Conservation (phyloP, 2,113 vertebrate genomes). For the Rhinopomastus cyanomelas region DNA sequence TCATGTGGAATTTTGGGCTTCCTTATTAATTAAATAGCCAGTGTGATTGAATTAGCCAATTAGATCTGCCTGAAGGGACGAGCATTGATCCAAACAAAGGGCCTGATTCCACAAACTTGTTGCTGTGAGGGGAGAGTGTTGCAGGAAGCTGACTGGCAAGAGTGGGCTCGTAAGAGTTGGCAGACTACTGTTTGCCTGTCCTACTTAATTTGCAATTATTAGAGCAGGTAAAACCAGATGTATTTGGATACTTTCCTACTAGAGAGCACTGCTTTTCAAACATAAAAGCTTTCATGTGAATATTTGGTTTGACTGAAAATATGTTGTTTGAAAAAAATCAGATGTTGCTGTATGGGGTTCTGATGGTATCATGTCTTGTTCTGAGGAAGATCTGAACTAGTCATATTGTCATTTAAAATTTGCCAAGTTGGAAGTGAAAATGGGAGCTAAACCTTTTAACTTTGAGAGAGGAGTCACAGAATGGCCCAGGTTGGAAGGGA, state of each 20-base stretch:
- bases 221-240: background rate
- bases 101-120: conserved; percentile 25
- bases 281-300: background rate
- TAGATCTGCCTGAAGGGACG: conserved; percentile 43
- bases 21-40: conserved; percentile 66
- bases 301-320: background rate
- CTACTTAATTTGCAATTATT: conserved; percentile 3
- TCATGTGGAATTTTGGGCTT: conserved; percentile 41
- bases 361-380: background rate
- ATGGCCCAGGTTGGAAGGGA: too few relatives aligned
- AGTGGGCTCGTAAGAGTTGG: background rate
- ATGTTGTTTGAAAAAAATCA: background rate
- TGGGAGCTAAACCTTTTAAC: background rate
- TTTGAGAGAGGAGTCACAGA: background rate
- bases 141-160: background rate
- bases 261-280: background rate
- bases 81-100: conserved; percentile 32
- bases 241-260: background rate
- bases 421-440: background rate
- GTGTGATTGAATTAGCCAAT: conserved; percentile 53
- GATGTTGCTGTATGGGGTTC: background rate
- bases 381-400: background rate
- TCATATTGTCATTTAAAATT: background rate
- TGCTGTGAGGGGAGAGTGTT: background rate
- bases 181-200: background rate